A percentile compares a stretch with the other conserved stretches of the same genome.
phyloP scores from a whole-genome alignment of 2,888 invertebrate genomes.

The Spilosoma lubricipeda region DNA sequence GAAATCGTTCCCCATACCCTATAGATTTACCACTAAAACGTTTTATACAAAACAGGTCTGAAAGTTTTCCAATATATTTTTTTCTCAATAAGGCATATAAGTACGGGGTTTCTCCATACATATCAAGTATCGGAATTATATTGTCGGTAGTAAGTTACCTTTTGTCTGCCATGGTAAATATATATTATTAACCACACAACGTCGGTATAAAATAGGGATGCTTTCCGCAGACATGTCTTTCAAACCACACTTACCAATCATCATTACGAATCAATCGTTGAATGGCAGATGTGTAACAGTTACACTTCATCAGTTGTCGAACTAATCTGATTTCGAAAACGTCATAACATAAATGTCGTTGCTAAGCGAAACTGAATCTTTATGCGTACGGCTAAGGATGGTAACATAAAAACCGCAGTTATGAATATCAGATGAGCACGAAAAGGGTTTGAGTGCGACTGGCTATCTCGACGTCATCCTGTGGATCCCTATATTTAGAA shows the following conservation, averaged over 20 bases:
- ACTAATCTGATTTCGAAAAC: conserved; percentile 49
- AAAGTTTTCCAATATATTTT: conserved; percentile 53
- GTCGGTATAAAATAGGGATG: conserved; percentile 68
- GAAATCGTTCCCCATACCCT: neutral
- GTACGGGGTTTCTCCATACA: conserved; percentile 50
- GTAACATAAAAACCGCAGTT: conserved; percentile 37
- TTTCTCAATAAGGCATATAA: conserved; percentile 54
- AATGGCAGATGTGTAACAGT: conserved; percentile 81
- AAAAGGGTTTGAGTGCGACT: conserved; percentile 70
- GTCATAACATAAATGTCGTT: conserved; percentile 31
- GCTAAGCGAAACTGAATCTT: conserved; percentile 41
- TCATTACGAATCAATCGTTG: conserved; percentile 56
- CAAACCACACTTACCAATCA: conserved; percentile 72
- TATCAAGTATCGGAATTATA: conserved; percentile 68
- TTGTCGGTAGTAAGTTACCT: conserved; percentile 73
- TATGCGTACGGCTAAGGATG: conserved; percentile 37
- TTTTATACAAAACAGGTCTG: conserved; percentile 52
- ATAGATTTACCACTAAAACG: conserved; percentile 45
- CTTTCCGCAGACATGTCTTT: conserved; percentile 71
- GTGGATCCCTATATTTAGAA: conserved; percentile 82
- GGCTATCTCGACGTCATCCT: conserved; percentile 71
- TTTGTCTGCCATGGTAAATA: conserved; percentile 63
- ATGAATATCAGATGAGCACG: conserved; percentile 54
- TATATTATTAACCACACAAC: conserved; percentile 76
- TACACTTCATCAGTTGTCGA: conserved; percentile 72